These are phyloP conservation scores for Stomorhina lunata DNA, from an alignment of 2,888 invertebrate genomes.

Conservation along the genomic window DNA sequence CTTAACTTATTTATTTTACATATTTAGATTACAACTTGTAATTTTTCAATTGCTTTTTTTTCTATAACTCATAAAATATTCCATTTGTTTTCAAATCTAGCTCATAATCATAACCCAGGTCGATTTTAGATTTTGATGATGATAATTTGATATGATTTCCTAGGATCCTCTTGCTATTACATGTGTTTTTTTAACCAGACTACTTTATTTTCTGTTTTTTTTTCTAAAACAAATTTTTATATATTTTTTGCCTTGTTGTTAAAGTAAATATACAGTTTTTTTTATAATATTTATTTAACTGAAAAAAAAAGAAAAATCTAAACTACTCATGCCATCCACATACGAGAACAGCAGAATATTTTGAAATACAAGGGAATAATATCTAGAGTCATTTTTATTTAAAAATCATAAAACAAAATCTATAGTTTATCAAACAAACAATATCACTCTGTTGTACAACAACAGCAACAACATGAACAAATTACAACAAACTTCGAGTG, in stretches of 20 bases:
- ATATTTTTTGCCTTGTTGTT: not conserved
- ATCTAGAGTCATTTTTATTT: not conserved
- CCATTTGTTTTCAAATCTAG: no score
- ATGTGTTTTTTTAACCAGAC: slow-evolving; percentile 14
- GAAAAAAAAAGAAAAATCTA: no score
- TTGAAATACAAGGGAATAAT: not conserved
- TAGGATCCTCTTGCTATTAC: slow-evolving; percentile 15
- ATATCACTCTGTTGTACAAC: slow-evolving; percentile 39
- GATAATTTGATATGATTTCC: slow-evolving; percentile 13
- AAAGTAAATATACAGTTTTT: not conserved
- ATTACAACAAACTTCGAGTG: slow-evolving; percentile 67
- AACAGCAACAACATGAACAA: no score
- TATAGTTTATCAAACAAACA: slow-evolving; percentile 60
- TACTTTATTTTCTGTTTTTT: not conserved
- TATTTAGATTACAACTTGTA: no score
- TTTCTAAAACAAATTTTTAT: slow-evolving; percentile 1
- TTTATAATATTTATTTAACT: not conserved
- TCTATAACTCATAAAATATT: no score
- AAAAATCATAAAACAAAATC: slow-evolving; percentile 40
- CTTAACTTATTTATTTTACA: no score
- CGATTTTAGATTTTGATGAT: no score
- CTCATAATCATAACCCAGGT: no score
- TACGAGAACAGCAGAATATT: no score
- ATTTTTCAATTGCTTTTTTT: no score
- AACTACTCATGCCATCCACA: not conserved